Conservation (phyloP, 2,888 invertebrate genomes). For the Arrhopalites spinosus region DNA sequence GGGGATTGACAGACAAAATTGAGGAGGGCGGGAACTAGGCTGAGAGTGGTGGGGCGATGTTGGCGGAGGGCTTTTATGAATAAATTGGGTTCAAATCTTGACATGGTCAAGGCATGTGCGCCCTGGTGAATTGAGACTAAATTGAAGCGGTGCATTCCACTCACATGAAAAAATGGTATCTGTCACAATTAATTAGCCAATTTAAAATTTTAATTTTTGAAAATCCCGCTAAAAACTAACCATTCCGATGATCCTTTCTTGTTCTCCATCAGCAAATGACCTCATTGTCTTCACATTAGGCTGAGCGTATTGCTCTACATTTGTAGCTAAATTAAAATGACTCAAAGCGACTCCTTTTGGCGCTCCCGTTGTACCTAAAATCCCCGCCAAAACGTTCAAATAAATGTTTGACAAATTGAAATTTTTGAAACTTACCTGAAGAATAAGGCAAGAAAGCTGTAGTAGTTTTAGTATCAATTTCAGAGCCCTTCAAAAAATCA, state of each 20-base stretch:
- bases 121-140: constrained; percentile 68
- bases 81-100: constrained; percentile 56
- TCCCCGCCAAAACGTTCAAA: too few relatives aligned
- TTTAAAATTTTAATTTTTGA: too few relatives aligned
- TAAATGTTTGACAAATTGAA: too few relatives aligned
- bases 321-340: constrained; percentile 30
- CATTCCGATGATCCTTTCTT: constrained; percentile 43
- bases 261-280: background rate
- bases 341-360: constrained; percentile 77
- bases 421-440: too few relatives aligned
- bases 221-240: too few relatives aligned
- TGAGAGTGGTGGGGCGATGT: too few relatives aligned
- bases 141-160: constrained; percentile 73
- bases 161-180: constrained; percentile 63
- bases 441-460: constrained; percentile 42
- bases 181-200: too few relatives aligned
- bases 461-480: constrained; percentile 41
- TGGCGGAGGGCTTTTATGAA: constrained; percentile 63
- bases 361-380: constrained; percentile 66
- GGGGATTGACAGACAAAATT: constrained; percentile 58
- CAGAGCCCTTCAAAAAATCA: constrained; percentile 40
- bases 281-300: constrained; percentile 60
- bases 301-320: too few relatives aligned
- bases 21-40: too few relatives aligned
- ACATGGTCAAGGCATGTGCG: constrained; percentile 65